Conservation (phyloP, 2,113 vertebrate genomes). For the Passer domesticus region DNA sequence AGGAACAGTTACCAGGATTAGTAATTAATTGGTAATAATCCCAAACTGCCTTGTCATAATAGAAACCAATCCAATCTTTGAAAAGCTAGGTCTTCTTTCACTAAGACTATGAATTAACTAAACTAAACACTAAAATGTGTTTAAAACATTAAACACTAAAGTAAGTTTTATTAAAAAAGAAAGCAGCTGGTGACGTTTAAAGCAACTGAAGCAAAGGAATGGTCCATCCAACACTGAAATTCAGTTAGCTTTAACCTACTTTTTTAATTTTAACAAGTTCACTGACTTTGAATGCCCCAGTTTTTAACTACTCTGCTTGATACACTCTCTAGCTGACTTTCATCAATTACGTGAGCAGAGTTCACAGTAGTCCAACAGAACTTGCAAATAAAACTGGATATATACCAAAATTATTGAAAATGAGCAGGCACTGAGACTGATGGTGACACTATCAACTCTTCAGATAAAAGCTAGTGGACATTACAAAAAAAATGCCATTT, state of each 20-base stretch:
- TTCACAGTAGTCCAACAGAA: background rate
- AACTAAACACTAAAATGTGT: background rate
- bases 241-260: background rate
- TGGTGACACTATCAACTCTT: background rate
- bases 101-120: background rate
- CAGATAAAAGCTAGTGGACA: background rate
- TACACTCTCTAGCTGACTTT: background rate
- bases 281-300: background rate
- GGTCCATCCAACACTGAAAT: background rate
- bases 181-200: background rate
- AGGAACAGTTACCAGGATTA: background rate
- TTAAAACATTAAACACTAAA: background rate
- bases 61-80: background rate
- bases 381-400: background rate
- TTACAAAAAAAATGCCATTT: background rate
- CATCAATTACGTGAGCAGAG: background rate
- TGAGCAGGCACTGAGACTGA: background rate
- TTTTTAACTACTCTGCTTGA: background rate
- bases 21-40: background rate
- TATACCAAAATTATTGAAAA: background rate
- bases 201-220: background rate
- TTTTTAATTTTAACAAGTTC: background rate
- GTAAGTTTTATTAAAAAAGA: background rate
- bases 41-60: background rate
- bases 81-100: background rate